phyloP scores from a whole-genome alignment of 2,113 vertebrate species.

The Mixornis gularis region DNA sequence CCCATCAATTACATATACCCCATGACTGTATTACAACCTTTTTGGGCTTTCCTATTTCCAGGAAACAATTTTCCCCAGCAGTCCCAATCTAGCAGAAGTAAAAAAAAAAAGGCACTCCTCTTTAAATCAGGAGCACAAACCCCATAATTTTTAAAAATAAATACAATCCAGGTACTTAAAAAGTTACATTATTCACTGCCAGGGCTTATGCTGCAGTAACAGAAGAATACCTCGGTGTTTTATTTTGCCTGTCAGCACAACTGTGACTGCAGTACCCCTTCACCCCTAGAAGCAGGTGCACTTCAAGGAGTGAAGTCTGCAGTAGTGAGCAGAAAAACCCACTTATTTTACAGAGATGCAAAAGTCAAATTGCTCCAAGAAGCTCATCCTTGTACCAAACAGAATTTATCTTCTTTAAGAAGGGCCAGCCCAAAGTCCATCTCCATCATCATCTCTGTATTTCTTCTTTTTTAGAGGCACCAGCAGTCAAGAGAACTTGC shows the following conservation, averaged over 20 bases:
- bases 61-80: background rate
- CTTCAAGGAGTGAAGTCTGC: background rate
- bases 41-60: background rate
- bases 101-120: background rate
- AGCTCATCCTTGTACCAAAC: background rate
- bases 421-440: background rate
- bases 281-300: background rate
- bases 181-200: background rate
- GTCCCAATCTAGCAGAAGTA: background rate
- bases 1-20: accelerated
- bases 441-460: background rate
- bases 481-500: background rate
- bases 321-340: background rate
- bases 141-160: background rate
- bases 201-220: background rate
- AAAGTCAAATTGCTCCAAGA: background rate
- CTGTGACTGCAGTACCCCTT: background rate
- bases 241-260: background rate
- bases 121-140: background rate
- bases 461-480: background rate
- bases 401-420: background rate
- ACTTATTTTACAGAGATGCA: background rate
- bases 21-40: background rate
- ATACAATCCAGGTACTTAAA: background rate
- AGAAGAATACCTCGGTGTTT: background rate